Evolutionary conservation across 2,888 invertebrate species (phyloP), one percentile per base, ranked within the genome.

Genomic region (Rutpela maculata): DNA sequence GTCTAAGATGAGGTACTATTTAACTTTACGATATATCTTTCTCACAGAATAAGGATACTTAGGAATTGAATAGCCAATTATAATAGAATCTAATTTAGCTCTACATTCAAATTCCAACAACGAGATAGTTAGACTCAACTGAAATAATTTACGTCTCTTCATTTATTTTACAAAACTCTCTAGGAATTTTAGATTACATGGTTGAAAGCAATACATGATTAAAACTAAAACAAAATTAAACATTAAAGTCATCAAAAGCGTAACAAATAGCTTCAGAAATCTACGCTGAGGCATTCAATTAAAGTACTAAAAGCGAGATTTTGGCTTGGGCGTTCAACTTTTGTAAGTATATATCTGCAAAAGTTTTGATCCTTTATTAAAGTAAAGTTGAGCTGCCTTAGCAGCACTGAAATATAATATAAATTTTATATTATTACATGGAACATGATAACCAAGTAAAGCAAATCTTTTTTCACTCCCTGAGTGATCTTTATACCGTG

Each of bases 331-430:
- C 59, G 59, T 15, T 19, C 22, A 59, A 59, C 59, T 59, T 59
- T 59, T 59, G 22, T 59, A 50, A 15, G 59, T 22, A 15, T 22
- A 18, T 22, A 22, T 59, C 22, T 15, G 18, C 1, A 59, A 59
- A 59, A 59, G 59, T 59, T 59, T 59, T 17, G 19, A 59, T 59
- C 22, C 11, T 59, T 59, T 22, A 50, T 50, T 50, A 50, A 50
- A n/a, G n/a, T n/a, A n/a, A n/a, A 50, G 50, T 50, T 50, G 50
- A 50, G 50, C 50, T 50, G 50, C n/a, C 15, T 50, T 59, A 22
- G 59, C 59, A 22, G 18, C 59, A 59, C 59, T 59, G 59, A 22
- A 22, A 59, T 59, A 59, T 22, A 55, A 15, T 15, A 19, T 22
- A 22, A 22, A 59, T 19, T 22, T 59, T 15, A 50, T 22, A 15